phyloP scores from a whole-genome alignment of 2,113 vertebrate genomes.

The Nesogale talazaci region DNA sequence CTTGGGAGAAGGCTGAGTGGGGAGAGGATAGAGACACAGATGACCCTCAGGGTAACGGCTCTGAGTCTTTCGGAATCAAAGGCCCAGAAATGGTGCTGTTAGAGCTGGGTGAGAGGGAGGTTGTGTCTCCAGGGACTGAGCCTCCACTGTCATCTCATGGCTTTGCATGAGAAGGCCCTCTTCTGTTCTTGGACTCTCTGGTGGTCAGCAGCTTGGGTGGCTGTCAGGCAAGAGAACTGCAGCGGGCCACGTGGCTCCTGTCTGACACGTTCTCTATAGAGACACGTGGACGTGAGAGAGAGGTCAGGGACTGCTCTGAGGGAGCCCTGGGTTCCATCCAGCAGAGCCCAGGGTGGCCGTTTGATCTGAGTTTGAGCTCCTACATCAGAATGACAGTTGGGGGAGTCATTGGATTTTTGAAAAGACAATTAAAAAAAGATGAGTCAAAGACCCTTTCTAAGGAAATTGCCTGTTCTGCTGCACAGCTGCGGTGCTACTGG shows the following conservation, averaged over 20 bases:
- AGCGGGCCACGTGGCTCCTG: conserved; percentile 16
- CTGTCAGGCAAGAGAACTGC: conserved; percentile 10
- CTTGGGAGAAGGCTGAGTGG: background rate
- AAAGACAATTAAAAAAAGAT: conserved; percentile 41
- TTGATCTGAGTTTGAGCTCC: conserved; percentile 73
- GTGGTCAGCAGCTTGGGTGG: background rate
- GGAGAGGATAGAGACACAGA: background rate
- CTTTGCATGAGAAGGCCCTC: background rate
- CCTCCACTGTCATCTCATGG: rapidly evolving
- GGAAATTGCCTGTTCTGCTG: conserved; percentile 55
- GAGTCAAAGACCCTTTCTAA: conserved; percentile 6
- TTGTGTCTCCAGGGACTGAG: background rate
- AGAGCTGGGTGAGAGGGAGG: background rate
- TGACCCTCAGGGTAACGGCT: background rate
- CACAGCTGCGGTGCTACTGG: conserved; percentile 16
- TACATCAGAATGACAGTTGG: conserved; percentile 74
- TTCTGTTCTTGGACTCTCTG: background rate
- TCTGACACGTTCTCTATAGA: conserved; percentile 57
- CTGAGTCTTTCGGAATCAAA: background rate
- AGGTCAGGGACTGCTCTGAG: background rate
- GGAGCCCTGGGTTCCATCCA: conserved; percentile 25
- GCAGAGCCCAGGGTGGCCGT: conserved; percentile 61
- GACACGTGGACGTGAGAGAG: conserved; percentile 61
- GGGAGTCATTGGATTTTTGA: conserved; percentile 63
- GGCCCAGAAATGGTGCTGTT: background rate